A percentile compares a stretch with the other conserved stretches of the same genome.
Conservation (phyloP, 2,797 vertebrate genomes). For the Monodelphis domestica region DNA sequence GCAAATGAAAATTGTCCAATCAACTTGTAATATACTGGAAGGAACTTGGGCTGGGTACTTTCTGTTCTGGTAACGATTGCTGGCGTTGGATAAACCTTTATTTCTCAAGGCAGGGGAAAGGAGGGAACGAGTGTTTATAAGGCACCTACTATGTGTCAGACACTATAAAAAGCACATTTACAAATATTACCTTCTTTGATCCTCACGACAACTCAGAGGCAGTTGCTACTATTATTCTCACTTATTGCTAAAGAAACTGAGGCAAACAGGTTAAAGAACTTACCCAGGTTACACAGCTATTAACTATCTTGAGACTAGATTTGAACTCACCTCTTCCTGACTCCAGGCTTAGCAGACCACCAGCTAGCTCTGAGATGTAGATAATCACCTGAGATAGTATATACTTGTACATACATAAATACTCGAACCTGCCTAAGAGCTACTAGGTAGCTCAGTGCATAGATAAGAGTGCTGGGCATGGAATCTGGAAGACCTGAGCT, state of each 20-base stretch:
- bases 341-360: not conserved
- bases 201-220: not conserved
- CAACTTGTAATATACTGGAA: not conserved
- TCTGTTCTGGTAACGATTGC: not conserved
- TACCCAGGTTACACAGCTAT: not conserved
- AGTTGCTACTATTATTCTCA: not conserved
- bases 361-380: not conserved
- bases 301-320: not conserved
- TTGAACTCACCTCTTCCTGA: not conserved
- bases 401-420: not conserved
- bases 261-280: not conserved
- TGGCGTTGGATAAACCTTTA: not conserved
- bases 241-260: not conserved
- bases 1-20: not conserved
- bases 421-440: not conserved
- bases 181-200: not conserved
- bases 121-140: not conserved
- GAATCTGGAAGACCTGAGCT: too few relatives aligned
- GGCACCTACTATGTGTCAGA: not conserved
- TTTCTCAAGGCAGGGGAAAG: not conserved
- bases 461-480: too few relatives aligned
- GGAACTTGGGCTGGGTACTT: not conserved
- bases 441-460: too few relatives aligned
- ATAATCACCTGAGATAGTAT: not conserved
- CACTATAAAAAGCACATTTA: not conserved